phyloP scores from a whole-genome alignment of 2,888 invertebrate genomes.

The Leptarthrus brevirostris region DNA sequence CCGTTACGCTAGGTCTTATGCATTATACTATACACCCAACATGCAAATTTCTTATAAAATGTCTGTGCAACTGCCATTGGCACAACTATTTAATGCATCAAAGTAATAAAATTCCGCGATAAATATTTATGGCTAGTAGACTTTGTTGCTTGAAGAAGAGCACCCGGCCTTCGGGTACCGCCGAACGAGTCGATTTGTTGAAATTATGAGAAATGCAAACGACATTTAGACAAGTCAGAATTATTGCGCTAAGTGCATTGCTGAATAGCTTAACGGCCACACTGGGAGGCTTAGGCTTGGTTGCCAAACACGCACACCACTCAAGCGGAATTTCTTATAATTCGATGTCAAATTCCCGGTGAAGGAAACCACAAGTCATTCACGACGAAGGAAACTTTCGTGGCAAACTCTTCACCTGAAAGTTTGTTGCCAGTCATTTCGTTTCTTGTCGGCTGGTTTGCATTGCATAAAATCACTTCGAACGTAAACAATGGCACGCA shows the following conservation, averaged over 20 bases:
- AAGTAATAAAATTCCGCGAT: constrained; percentile 53
- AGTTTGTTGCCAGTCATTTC: constrained; percentile 25
- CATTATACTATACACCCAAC: neutral
- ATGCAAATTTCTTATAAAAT: constrained; percentile 42
- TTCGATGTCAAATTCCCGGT: too few relatives aligned
- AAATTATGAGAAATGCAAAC: constrained; percentile 14
- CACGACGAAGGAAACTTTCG: constrained; percentile 8
- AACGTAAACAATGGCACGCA: too few relatives aligned
- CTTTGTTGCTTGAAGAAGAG: constrained; percentile 48
- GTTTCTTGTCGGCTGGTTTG: neutral
- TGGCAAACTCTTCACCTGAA: constrained; percentile 1
- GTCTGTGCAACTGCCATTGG: constrained; percentile 38
- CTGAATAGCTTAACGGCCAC: too few relatives aligned
- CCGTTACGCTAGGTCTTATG: too few relatives aligned
- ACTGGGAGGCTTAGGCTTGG: too few relatives aligned
- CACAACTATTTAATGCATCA: constrained; percentile 51
- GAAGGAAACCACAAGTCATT: constrained; percentile 16
- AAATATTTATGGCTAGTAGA: constrained; percentile 52
- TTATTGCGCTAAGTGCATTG: neutral
- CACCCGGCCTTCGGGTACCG: neutral
- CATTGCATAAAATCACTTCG: too few relatives aligned
- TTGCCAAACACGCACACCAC: too few relatives aligned
- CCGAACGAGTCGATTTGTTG: constrained; percentile 5
- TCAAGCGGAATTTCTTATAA: too few relatives aligned
- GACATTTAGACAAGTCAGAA: neutral